Evolutionary conservation across 2,888 invertebrate genomes (phyloP).

Genomic region (Mesorhabditis spiculigera): DNA sequence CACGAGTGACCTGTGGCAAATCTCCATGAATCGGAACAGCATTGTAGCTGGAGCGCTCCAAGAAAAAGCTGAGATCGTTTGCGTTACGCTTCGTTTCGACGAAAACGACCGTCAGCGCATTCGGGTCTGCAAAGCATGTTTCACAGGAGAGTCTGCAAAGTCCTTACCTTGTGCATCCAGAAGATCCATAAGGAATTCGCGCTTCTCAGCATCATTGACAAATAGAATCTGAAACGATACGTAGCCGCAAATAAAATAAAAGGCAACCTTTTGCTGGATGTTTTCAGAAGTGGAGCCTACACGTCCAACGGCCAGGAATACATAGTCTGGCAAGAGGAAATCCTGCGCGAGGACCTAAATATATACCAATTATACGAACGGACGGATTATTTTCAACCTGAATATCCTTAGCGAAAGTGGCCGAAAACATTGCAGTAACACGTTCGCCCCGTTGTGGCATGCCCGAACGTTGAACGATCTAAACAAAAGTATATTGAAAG

Average conservation of each 20-base stretch:
- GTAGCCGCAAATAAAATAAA: too few species aligned
- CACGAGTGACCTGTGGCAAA: slow-evolving; percentile 81
- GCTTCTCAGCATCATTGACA: slow-evolving; percentile 96
- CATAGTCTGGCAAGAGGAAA: slow-evolving; percentile 90
- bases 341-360: slow-evolving; percentile 83
- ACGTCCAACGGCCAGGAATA: slow-evolving; percentile 96
- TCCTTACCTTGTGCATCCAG: slow-evolving; percentile 66
- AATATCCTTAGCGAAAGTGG: slow-evolving; percentile 98
- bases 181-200: slow-evolving; percentile 88
- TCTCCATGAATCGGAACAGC: slow-evolving; percentile 98
- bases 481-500: slow-evolving; percentile 55
- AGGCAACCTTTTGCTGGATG: slow-evolving; percentile 75
- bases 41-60: slow-evolving; percentile 69
- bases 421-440: slow-evolving; percentile 99
- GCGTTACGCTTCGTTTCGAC: slow-evolving; percentile 99
- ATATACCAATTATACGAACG: slow-evolving; percentile 48
- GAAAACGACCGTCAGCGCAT: slow-evolving; percentile 82
- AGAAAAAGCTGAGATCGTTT: slow-evolving; percentile 84
- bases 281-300: slow-evolving; percentile 99
- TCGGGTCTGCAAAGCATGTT: slow-evolving; percentile 28
- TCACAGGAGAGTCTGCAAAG: background rate
- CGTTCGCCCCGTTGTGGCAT: slow-evolving; percentile 93
- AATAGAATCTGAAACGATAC: slow-evolving; percentile 70
- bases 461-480: slow-evolving; percentile 7
- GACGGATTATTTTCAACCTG: slow-evolving; percentile 64